Base-by-base conservation (phyloP, 1,140 invertebrate species). In the Drosophila ogumai region DNA sequence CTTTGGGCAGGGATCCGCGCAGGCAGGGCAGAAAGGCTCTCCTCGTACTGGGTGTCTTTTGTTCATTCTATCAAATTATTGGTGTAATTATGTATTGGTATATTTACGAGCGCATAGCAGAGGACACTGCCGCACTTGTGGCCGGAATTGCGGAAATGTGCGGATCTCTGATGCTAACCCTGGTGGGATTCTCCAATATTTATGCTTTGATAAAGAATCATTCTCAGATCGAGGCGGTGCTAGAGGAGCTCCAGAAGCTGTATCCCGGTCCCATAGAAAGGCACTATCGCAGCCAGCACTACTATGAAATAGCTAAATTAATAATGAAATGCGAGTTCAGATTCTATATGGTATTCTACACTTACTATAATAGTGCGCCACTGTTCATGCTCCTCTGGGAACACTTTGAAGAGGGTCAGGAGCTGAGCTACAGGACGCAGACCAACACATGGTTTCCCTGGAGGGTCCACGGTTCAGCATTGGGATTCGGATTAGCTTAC, bases 381-480 rank as follows among this genome's bases (percentile, higher is more conserved):
- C 28, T 91, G 41, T 10, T 69, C 3, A 46, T 75, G 28, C 40
- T 84, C 0, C 6, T 77, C n/a, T 90, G 79, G 40, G 85, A 91
- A 22, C 2, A 67, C 17, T 6, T 57, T 3, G 6, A 31, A 8
- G 65, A 75, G 0, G 60, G 43, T 0, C 12, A 63, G 3, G 43
- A 75, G 0, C 31, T 86, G 4, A 58, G 40, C 1, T 91, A 61
- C 41, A 82, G 63, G 19, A 72, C 57, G 12, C 90, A 91, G 57
- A 84, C 76, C 7, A 79, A 84, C 57, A 91, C 90, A 13, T 91
- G 90, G 90, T 91, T 91, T 74, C 90, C 90, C 6, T 91, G 90
- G 90, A 75, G 59, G 0, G 66, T 67, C 13, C 19, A 54, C 0
- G 49, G 66, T 2, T 73, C 84, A 1, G 4, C 19, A 0, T 0